Evolutionary conservation across 2,113 vertebrate genomes (phyloP), one percentile per base, ranked within the genome.

Genomic region (Labeo rohita): DNA sequence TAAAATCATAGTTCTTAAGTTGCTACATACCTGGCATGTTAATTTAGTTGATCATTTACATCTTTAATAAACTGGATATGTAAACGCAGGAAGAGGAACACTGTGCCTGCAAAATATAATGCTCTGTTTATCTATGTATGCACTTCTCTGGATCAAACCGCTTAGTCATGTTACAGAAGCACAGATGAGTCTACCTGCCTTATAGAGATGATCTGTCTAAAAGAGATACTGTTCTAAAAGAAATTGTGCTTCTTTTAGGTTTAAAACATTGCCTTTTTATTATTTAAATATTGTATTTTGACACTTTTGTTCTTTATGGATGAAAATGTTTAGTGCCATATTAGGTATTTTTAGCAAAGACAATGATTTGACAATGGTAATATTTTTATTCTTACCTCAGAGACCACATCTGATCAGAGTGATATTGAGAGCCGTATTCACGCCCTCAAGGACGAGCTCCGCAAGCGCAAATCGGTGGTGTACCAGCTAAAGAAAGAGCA

Each of bases 401-500:
- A 99, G 94, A 94, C 96, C 63, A 94, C 97, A 43, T 99, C 97
- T 88, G 97, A 99, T 92, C 98, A 98, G 92, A 99, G 97, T 87
- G 97, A 99, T 88, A 97, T 99, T 11, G 97, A 99, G 94, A 94
- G 95, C 86, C 96, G 98, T 65, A 98, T 99, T 91, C 94, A 93
- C 77, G 97, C 97, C 79, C 93, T 99, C 81, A 98, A 97, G 91
- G 97, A 97, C 85, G 97, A 99, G 76, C 94, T 99, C 8, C 93
- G 94, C 45, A 97, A 97, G 81, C 96, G 97, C 70, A 99, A 98
- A 88, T 96, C 95, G 16, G 96, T 98, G 88, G 98, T 98, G 86
- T 94, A 96, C 86, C 96, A 97, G 88, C 91, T 99, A 89, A 99
- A 98, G 91, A 98, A 96, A 90, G 98, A 99, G 88, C 98, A 99